Evolutionary conservation across 2,888 invertebrate species (phyloP).

Genomic region (Eupithecia subumbrata): DNA sequence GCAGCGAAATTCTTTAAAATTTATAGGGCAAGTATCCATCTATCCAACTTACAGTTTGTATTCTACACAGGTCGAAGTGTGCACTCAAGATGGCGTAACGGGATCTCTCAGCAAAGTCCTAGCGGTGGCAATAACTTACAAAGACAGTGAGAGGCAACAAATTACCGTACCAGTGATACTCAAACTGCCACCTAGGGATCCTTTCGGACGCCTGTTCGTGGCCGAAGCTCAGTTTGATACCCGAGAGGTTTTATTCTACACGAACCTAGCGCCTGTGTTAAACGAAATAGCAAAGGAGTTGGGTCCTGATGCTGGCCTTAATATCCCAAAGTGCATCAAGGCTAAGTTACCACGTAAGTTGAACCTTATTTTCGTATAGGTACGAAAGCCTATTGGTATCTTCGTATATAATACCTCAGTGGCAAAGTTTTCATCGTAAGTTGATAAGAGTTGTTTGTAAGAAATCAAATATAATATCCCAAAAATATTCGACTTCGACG

Average conservation of each 20-base stretch:
- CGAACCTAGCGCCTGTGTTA: constrained; percentile 89
- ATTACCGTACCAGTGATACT: constrained; percentile 85
- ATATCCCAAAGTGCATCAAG: constrained; percentile 86
- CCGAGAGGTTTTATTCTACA: constrained; percentile 92
- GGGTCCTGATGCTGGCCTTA: constrained; percentile 71
- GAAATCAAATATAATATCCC: too few relatives aligned
- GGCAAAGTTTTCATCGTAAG: not conserved
- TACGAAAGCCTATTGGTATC: not conserved
- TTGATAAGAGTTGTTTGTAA: not conserved
- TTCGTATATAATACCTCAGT: not conserved
- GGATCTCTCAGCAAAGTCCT: constrained; percentile 91
- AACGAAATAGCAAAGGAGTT: constrained; percentile 87
- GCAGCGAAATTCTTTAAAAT: not conserved
- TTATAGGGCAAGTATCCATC: not conserved
- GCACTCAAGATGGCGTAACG: constrained; percentile 85
- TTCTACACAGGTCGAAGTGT: constrained; percentile 65
- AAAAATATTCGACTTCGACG: too few relatives aligned
- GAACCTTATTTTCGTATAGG: not conserved
- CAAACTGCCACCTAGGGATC: constrained; percentile 90
- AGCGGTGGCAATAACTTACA: constrained; percentile 89
- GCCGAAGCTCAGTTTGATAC: constrained; percentile 93
- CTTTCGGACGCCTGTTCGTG: constrained; percentile 91
- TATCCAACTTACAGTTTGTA: not conserved
- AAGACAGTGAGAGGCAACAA: constrained; percentile 66
- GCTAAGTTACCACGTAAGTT: constrained; percentile 85